Base-by-base conservation (phyloP, 2,888 invertebrate genomes). In the Drosophila atripex region DNA sequence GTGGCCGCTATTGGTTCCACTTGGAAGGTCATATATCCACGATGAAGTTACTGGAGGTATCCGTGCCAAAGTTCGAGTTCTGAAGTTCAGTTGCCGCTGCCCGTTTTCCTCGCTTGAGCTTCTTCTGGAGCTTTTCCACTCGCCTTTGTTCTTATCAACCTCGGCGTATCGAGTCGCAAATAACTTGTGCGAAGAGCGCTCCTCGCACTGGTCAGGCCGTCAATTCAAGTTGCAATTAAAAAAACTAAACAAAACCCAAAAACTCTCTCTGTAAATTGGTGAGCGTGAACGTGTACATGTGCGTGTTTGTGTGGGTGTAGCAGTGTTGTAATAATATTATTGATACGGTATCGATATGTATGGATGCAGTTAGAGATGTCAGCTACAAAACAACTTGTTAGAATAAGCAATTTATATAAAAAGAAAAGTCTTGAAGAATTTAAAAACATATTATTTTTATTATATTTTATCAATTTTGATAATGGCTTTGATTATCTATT, bases 1-100 rank as follows among this genome's bases (percentile, higher is more conserved):
- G 50, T 12, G 41, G 53, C 32, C 43, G 52, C 32, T 80, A 70
- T 78, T 80, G 68, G 70, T 78, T 76, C 63, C 63, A 6, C n/a
- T 7, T 54, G 43, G 43, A 41, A 73, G 50, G 35, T 25, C 65
- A 56, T 52, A 59, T 49, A 38, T 56, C 28, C 58, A 38, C 43
- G 43, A 50, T 16, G 38, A 21, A n/a, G 28, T 30, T 21, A 38
- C 25, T 41, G 11, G 12, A 2, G 35, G 16, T 41, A 4, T 16
- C 51, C 28, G 70, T 66, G 65, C 70, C 80, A 82, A 82, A 82
- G 80, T 82, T 84, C 86, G 80, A 73, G 77, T 80, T 80, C 71
- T 76, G 50, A 70, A 57, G 65, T 70, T 54, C 71, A 73, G 53
- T 70, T 14, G 41, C 39, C 30, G 50, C 51, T 11, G 39, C 39